Evolutionary conservation across 2,797 vertebrate species (phyloP).

Genomic region (Mico argentatus): DNA sequence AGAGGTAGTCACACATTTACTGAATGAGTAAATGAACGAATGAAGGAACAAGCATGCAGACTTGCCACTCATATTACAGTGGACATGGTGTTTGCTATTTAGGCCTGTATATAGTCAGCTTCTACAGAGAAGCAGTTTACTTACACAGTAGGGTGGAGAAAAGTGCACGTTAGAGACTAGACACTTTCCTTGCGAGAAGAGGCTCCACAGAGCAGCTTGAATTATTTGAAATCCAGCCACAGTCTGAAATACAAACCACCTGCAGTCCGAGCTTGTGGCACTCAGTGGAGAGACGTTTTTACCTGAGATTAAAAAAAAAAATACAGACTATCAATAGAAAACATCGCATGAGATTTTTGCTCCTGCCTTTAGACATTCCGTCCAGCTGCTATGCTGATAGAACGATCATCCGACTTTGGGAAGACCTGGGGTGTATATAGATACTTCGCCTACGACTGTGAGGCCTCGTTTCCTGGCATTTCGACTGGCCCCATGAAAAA

Average conservation of each 20-base stretch:
- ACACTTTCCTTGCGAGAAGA: background rate
- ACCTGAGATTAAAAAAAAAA: background rate
- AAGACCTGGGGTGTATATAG: slow-evolving; percentile 95
- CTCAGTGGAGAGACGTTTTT: background rate
- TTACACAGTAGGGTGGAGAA: background rate
- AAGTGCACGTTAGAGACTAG: background rate
- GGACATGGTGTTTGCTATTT: background rate
- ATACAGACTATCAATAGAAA: background rate
- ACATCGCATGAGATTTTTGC: background rate
- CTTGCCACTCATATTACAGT: background rate
- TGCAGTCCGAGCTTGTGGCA: background rate
- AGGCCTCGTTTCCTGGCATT: slow-evolving; percentile 91
- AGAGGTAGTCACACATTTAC: background rate
- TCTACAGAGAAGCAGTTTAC: slow-evolving; percentile 33
- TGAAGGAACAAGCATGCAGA: background rate
- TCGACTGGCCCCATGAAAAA: slow-evolving; percentile 94
- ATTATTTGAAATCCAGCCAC: background rate
- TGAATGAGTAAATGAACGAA: background rate
- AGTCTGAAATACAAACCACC: slow-evolving; percentile 10
- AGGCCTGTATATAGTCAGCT: background rate
- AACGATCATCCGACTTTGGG: slow-evolving; percentile 95
- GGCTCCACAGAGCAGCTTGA: background rate
- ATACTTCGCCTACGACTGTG: slow-evolving; percentile 98
- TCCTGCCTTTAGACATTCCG: slow-evolving; percentile 91
- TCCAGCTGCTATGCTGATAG: slow-evolving; percentile 96